A percentile compares a stretch with the other conserved stretches of the same genome.
These are phyloP conservation scores for Dinocampus coccinellae DNA, from an alignment of 2,888 invertebrate genomes.

Conservation along the genomic window DNA sequence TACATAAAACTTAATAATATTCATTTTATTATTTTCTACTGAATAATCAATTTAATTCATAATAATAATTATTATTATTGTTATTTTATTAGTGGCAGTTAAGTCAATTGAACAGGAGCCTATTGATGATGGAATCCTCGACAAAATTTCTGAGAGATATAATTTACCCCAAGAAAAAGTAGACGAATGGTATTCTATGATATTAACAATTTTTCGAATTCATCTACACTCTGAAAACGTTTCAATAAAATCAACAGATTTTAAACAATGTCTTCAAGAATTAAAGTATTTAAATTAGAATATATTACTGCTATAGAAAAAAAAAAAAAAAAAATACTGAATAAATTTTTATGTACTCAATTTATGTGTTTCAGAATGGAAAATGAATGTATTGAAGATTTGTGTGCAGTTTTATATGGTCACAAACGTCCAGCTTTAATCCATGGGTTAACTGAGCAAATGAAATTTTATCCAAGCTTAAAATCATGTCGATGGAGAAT, in stretches of 20 bases:
- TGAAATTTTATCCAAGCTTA: slow-evolving; percentile 66
- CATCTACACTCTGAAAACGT: slow-evolving; percentile 70
- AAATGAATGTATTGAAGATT: slow-evolving; percentile 70
- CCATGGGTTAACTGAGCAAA: slow-evolving; percentile 66
- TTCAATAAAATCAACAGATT: slow-evolving; percentile 69
- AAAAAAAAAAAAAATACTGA: background rate
- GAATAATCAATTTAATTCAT: background rate
- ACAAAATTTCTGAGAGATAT: slow-evolving; percentile 62
- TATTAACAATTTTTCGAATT: slow-evolving; percentile 70
- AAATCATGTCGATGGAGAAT: slow-evolving; percentile 71
- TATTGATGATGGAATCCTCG: slow-evolving; percentile 63
- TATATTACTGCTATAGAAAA: background rate
- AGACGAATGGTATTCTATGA: slow-evolving; percentile 71
- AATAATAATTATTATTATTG: background rate
- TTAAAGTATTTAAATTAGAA: slow-evolving; percentile 61
- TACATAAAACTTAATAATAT: slow-evolving; percentile 47
- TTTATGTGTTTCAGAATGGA: slow-evolving; percentile 39
- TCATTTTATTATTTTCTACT: background rate
- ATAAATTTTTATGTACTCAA: background rate
- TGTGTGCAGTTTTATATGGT: slow-evolving; percentile 71
- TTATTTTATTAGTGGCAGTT: slow-evolving; percentile 56
- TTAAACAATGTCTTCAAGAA: slow-evolving; percentile 70
- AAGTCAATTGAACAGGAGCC: slow-evolving; percentile 63
- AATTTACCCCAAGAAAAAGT: slow-evolving; percentile 67
- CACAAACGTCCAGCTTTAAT: slow-evolving; percentile 67